phyloP scores from a whole-genome alignment of 92 coral and sea anemone species.

The Micromussa lordhowensis region DNA sequence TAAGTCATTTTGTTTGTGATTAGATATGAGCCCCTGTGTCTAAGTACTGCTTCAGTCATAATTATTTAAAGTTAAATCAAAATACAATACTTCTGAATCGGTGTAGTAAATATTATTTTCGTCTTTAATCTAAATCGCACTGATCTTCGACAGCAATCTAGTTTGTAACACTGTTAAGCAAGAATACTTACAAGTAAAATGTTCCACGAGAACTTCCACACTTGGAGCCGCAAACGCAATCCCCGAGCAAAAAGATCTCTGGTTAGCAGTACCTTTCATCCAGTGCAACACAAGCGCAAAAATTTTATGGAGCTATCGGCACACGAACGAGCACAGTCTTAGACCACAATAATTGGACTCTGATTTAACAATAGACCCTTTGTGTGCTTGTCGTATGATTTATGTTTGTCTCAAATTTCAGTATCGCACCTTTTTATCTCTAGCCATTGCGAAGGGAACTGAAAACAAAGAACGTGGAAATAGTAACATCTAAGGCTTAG shows the following conservation, averaged over 20 bases:
- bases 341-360: too few relatives aligned
- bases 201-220: background rate
- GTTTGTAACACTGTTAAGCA: background rate
- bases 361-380: background rate
- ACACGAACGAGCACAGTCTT: too few relatives aligned
- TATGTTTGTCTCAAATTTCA: background rate
- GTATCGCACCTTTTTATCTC: background rate
- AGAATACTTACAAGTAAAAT: background rate
- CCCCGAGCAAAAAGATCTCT: background rate
- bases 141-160: background rate
- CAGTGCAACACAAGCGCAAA: too few relatives aligned
- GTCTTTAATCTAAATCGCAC: background rate
- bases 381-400: background rate
- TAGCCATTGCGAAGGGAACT: background rate
- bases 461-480: background rate
- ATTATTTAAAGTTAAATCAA: background rate
- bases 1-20: background rate
- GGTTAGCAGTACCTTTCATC: background rate
- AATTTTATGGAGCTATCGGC: too few relatives aligned
- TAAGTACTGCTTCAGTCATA: background rate
- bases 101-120: background rate
- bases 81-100: background rate
- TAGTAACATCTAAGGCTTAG: background rate
- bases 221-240: background rate
- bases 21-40: background rate